Evolutionary conservation across 2,113 vertebrate genomes (phyloP).

Genomic region (Ageneiosus marmoratus): DNA sequence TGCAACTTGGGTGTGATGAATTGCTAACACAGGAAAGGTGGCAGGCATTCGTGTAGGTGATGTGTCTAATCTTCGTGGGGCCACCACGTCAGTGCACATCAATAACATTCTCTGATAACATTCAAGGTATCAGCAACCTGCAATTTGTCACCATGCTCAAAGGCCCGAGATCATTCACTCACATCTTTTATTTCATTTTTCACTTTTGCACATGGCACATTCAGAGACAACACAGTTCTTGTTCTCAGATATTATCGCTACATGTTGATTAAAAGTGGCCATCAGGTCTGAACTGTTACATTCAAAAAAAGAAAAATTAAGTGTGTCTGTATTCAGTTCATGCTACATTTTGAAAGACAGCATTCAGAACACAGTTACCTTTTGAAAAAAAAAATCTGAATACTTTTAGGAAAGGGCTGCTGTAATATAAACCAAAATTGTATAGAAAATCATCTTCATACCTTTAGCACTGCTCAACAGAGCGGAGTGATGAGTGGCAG

Average conservation of each 20-base stretch:
- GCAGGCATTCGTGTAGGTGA: slow-evolving; percentile 73
- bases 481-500: too few species aligned
- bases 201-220: background rate
- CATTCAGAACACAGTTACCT: too few species aligned
- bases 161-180: slow-evolving; percentile 38
- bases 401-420: too few species aligned
- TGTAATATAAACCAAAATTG: too few species aligned
- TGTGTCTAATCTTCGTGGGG: slow-evolving; percentile 56
- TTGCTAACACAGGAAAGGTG: slow-evolving; percentile 71
- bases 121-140: slow-evolving; percentile 63
- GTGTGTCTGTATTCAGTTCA: too few species aligned
- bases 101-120: background rate
- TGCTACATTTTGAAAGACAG: too few species aligned
- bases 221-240: background rate
- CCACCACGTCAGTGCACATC: slow-evolving; percentile 3
- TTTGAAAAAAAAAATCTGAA: too few species aligned
- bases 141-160: slow-evolving; percentile 70
- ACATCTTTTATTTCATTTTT: background rate
- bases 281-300: too few species aligned
- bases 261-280: slow-evolving; percentile 1
- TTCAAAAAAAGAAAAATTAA: too few species aligned
- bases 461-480: too few species aligned
- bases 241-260: background rate
- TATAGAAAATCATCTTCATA: too few species aligned
- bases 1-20: slow-evolving; percentile 63